These are phyloP conservation scores for Neocloeon triangulifer DNA, from an alignment of 1,140 invertebrate genomes.

Conservation along the genomic window DNA sequence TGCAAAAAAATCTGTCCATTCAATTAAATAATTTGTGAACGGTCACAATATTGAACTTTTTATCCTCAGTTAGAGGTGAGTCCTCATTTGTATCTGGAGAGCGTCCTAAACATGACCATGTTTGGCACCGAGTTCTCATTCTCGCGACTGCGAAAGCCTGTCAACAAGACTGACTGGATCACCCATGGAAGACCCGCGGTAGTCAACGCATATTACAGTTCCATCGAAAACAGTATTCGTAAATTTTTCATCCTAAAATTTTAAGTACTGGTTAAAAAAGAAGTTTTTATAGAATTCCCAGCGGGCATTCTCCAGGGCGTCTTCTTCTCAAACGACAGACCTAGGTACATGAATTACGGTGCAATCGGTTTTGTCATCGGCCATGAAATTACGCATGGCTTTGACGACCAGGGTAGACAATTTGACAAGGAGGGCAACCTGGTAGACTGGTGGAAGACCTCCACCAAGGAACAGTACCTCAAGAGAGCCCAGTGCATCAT, in stretches of 20 bases:
- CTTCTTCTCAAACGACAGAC: conserved; percentile 63
- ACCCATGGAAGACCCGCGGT: conserved; percentile 51
- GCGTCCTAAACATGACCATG: conserved; percentile 45
- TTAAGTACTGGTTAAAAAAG: no score
- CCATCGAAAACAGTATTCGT: conserved; percentile 67
- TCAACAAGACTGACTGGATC: conserved; percentile 68
- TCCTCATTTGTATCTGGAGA: conserved; percentile 41
- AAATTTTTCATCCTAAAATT: conserved; percentile 18
- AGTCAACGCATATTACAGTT: conserved; percentile 65
- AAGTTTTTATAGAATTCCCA: conserved; percentile 54
- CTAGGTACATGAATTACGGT: conserved; percentile 79
- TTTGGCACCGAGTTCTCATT: conserved; percentile 57
- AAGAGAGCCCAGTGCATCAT: conserved; percentile 65
- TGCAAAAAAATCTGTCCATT: no score
- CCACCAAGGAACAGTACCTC: conserved; percentile 50
- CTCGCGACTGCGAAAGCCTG: conserved; percentile 44
- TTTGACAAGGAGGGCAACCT: conserved; percentile 77
- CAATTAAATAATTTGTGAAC: no score
- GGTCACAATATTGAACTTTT: no score
- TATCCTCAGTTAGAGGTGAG: conserved; percentile 36
- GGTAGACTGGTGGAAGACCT: conserved; percentile 59
- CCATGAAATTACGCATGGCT: conserved; percentile 84
- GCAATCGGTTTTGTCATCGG: conserved; percentile 83
- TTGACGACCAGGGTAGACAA: conserved; percentile 75
- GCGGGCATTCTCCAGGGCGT: conserved; percentile 75